Percentiles rank a stretch among this genome's conserved stretches.
phyloP scores from a whole-genome alignment of 2,113 vertebrate species.

The Leuciscus idus region DNA sequence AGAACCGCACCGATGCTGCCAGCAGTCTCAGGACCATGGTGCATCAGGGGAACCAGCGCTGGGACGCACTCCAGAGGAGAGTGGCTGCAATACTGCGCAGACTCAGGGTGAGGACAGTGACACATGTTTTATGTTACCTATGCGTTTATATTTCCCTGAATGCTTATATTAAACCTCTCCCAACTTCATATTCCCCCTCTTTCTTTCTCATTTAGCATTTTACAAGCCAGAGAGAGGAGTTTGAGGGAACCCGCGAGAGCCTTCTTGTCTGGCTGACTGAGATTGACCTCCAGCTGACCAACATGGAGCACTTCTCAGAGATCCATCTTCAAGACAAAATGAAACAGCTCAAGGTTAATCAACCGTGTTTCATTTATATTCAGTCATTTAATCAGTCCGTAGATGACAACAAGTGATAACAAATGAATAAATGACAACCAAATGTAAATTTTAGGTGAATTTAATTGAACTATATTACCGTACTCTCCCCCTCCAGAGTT shows the following conservation, averaged over 20 bases:
- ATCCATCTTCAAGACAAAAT: constrained; percentile 92
- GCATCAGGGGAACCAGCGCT: constrained; percentile 88
- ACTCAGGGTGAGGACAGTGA: constrained; percentile 79
- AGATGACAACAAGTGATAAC: too few species aligned
- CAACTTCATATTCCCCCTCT: neutral
- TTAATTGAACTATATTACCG: neutral
- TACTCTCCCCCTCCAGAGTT: constrained; percentile 78
- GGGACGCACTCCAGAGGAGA: constrained; percentile 87
- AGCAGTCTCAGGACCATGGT: constrained; percentile 88
- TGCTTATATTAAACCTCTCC: neutral
- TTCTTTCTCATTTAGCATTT: constrained; percentile 80
- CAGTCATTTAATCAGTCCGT: neutral
- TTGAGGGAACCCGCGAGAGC: constrained; percentile 86
- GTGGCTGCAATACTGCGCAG: constrained; percentile 84
- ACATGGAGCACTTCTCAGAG: constrained; percentile 94
- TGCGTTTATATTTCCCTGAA: neutral
- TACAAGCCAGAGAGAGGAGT: constrained; percentile 90
- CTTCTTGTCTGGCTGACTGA: constrained; percentile 95
- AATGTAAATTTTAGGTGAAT: neutral
- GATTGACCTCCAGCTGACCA: constrained; percentile 95
- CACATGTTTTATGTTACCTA: neutral
- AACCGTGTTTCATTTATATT: neutral
- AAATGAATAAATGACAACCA: neutral
- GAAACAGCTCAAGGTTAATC: constrained; percentile 88
- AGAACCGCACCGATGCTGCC: constrained; percentile 89